Evolutionary conservation across 2,113 vertebrate genomes (phyloP), one percentile per base, ranked within the genome.

Genomic region (Aldabrachelys gigantea): DNA sequence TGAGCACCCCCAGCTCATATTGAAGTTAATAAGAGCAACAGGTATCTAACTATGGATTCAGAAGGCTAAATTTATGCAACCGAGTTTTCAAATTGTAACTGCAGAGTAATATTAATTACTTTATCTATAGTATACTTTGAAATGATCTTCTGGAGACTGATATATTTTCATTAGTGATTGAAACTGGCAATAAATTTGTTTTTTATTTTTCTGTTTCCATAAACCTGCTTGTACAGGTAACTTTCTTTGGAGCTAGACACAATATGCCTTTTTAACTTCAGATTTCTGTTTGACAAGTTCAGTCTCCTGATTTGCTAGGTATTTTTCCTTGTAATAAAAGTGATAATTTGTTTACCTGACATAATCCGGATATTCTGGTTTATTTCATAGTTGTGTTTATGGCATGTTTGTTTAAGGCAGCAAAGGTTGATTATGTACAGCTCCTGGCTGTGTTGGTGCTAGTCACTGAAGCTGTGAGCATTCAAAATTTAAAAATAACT

Each of bases 361-460:
- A 2, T 81, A 83, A 92, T 93, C 87, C 82, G 86, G 79, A 87
- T 95, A 80, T 72, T 91, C 94, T 96, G 96, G 24, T 84, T 97
- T 96, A 65, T 97, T 94, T 97, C 95, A 91, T 44, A 17, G 53
- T 3, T 93, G 56, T 78, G 47, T 88, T 92, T 92, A 87, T 69
- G 85, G 35, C n/a, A 80, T 89, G 62, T 93, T 96, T 94, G 89
- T 90, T 94, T 96, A 95, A 96, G 89, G 56, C 84, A 82, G 75
- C 81, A 84, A 92, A 95, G 89, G 78, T 52, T 6, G 3, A 54
- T 89, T 82, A 54, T 94, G 65, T 91, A 1, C 47, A 44, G 92
- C 49, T 93, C 87, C 90, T 89, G 79, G 53, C 53, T 94, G 85
- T 87, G 57, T 86, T 89, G 83, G 80, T 87, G 75, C 82, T 83